Conservation (phyloP, 2,888 invertebrate genomes). For the Crocallis elinguaria region DNA sequence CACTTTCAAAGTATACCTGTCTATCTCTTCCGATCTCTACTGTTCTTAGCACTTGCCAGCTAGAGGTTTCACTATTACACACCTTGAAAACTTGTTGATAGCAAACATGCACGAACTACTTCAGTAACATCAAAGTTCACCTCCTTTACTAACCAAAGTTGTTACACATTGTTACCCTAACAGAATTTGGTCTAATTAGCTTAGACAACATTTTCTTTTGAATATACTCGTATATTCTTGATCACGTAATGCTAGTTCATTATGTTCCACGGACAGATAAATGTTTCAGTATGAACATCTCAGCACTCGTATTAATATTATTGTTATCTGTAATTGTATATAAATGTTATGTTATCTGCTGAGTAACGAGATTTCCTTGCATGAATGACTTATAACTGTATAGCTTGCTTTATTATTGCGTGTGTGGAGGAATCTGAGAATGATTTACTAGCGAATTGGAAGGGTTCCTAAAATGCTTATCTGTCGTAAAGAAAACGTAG, state of each 20-base stretch:
- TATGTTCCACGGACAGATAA: conserved; percentile 8
- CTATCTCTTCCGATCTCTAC: neutral
- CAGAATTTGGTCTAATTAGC: conserved; percentile 7
- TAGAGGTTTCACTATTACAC: neutral
- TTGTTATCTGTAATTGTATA: conserved; percentile 37
- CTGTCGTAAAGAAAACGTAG: neutral
- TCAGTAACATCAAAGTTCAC: neutral
- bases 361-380: conserved; percentile 84
- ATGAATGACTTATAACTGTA: conserved; percentile 62
- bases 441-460: neutral
- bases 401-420: conserved; percentile 37
- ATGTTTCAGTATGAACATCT: conserved; percentile 20
- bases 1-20: conserved; percentile 13
- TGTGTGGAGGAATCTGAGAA: conserved; percentile 2
- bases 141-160: neutral
- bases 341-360: conserved; percentile 51
- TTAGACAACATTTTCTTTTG: conserved; percentile 1
- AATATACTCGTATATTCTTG: neutral
- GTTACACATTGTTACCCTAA: neutral
- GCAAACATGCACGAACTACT: conserved; percentile 7
- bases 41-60: conserved; percentile 11
- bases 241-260: conserved; percentile 10
- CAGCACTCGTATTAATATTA: conserved; percentile 27
- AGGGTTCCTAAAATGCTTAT: neutral
- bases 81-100: conserved; percentile 9